Evolutionary conservation across 2,113 vertebrate genomes (phyloP).

Genomic region (Panthera tigris): DNA sequence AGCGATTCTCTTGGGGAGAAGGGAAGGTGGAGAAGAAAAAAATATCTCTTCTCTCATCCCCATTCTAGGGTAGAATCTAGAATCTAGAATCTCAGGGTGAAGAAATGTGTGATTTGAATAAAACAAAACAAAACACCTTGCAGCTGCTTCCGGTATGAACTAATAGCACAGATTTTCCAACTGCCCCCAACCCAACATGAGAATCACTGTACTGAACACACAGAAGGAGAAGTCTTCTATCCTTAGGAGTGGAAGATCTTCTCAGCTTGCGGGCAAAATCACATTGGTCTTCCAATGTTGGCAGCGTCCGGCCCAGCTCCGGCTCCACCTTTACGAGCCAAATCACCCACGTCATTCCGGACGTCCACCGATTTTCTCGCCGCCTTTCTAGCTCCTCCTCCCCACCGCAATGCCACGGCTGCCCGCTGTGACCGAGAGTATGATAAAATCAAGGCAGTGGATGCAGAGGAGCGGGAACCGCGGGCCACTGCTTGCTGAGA

Average conservation of each 20-base stretch:
- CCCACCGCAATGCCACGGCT: not conserved
- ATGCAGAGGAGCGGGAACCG: not conserved
- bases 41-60: no score
- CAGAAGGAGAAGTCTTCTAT: not conserved
- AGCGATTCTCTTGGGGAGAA: not conserved
- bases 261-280: not conserved
- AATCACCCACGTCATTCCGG: not conserved
- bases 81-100: not conserved
- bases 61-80: not conserved
- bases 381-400: not conserved
- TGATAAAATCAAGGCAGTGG: not conserved
- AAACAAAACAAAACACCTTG: not conserved
- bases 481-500: not conserved
- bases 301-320: not conserved
- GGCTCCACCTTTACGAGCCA: not conserved
- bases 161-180: not conserved
- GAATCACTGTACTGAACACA: not conserved
- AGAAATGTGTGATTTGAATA: not conserved
- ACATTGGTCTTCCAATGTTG: not conserved
- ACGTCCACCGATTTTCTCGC: not conserved
- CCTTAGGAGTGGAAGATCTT: not conserved
- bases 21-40: not conserved
- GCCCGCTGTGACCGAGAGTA: not conserved
- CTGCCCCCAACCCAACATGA: not conserved
- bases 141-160: not conserved